Evolutionary conservation across 2,113 vertebrate species (phyloP), one percentile per base, ranked within the genome.

Genomic region (Elephas maximus): DNA sequence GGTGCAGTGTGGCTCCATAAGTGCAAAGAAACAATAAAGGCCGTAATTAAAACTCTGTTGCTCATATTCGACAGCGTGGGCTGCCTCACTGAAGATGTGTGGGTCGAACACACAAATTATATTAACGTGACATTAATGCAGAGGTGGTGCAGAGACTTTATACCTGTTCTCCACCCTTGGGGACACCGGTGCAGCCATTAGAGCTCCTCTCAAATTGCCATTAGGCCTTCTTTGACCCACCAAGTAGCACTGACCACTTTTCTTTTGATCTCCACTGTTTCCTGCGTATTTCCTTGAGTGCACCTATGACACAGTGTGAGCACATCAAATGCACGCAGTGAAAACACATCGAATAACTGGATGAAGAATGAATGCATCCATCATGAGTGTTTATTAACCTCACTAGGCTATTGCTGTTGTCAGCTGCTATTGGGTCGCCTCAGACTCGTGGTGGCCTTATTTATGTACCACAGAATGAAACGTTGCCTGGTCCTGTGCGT

Each of bases 21-120:
- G 92, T 12, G 89, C 0, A 5, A 37, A 93, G 41, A 81, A 92
- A 69, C 0, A 51, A 93, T 91, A 94, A 97, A 95, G 95, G 76
- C 81, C 51, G 23, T 94, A 81, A 88, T 98, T 86, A 97, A 96
- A 95, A 95, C 97, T 93, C 60, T 0, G 91, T 90, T 57, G 96
- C 0, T 0, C 5, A 0, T 15, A 45, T 30, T 21, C 91, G 88
- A 94, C 71, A 94, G 0, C 0, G 0, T 0, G 1, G 85, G 87
- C 95, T 91, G n/a, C 44, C 53, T 3, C 0, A 11, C 0, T 15
- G 87, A 97, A 88, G 93, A 63, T 10, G 79, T 24, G 1, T 48
- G 81, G 81, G 92, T 97, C 15, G 3, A 14, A 87, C 1, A 2
- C 76, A 71, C 57, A 3, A 41, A 28, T 26, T 84, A 14, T 21